Evolutionary conservation across 2,888 invertebrate genomes (phyloP).

Genomic region (Coenonympha arcania): DNA sequence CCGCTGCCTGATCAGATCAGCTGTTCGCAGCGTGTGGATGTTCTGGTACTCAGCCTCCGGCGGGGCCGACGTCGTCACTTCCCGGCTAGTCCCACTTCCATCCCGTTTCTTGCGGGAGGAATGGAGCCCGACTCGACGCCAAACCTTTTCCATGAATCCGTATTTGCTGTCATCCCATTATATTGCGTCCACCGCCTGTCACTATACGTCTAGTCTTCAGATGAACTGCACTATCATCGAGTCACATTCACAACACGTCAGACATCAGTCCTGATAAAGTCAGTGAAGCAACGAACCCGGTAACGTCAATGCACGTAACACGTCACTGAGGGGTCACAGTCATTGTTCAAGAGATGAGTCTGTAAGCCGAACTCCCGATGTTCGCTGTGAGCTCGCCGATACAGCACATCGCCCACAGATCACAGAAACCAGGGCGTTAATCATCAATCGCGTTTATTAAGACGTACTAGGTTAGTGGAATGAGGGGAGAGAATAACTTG

Average conservation of each 20-base stretch:
- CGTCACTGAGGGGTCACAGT: constrained; percentile 54
- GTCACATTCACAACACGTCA: constrained; percentile 13
- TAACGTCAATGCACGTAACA: constrained; percentile 24
- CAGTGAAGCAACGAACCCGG: constrained; percentile 5
- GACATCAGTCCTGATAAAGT: constrained; percentile 11
- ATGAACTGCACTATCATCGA: constrained; percentile 15
- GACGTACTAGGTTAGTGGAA: constrained; percentile 69
- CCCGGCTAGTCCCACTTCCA: constrained; percentile 68
- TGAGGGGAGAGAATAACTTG: constrained; percentile 70
- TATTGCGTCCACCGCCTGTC: constrained; percentile 36
- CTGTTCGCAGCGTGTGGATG: constrained; percentile 68
- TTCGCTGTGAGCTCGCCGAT: constrained; percentile 16
- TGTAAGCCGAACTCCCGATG: constrained; percentile 22
- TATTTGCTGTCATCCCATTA: constrained; percentile 71
- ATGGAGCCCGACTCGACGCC: constrained; percentile 74
- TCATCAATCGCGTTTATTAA: constrained; percentile 55
- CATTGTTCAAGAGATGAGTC: constrained; percentile 45
- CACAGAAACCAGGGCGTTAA: constrained; percentile 42
- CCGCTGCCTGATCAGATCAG: constrained; percentile 68
- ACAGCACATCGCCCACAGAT: constrained; percentile 24
- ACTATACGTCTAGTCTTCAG: constrained; percentile 28
- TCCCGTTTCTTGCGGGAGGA: constrained; percentile 75
- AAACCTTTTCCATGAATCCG: constrained; percentile 73
- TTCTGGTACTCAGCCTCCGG: constrained; percentile 69
- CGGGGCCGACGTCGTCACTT: constrained; percentile 56